Evolutionary conservation across 2,113 vertebrate genomes (phyloP).

Genomic region (Cnemophilus loriae): DNA sequence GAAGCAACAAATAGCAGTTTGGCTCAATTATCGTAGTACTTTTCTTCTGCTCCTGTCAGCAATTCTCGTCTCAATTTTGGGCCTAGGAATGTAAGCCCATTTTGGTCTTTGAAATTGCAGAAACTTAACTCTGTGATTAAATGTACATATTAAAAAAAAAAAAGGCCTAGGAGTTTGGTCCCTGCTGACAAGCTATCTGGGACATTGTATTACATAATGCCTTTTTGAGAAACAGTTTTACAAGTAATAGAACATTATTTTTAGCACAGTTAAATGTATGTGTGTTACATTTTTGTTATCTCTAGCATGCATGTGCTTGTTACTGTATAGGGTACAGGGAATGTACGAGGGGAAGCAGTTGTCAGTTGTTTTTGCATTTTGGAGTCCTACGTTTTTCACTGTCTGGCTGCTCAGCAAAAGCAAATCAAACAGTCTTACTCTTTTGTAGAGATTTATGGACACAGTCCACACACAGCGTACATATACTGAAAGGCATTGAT

Average conservation of each 20-base stretch:
- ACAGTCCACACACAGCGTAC: neutral
- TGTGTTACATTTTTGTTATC: neutral
- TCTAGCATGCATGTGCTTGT: neutral
- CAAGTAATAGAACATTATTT: neutral
- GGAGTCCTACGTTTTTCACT: neutral
- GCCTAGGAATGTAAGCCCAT: neutral
- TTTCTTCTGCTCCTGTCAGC: neutral
- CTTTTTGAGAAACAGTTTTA: neutral
- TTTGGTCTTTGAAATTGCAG: neutral
- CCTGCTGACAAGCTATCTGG: neutral
- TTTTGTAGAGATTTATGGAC: neutral
- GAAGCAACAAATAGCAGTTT: neutral
- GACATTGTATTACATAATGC: neutral
- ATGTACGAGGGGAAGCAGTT: neutral
- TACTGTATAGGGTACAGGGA: neutral
- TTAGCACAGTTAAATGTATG: neutral
- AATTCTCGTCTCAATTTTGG: neutral
- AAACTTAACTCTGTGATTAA: neutral
- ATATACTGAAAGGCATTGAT: neutral
- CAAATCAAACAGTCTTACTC: neutral
- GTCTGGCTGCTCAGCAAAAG: neutral
- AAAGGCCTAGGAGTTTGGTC: neutral
- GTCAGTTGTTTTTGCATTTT: neutral
- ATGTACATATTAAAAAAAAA: neutral
- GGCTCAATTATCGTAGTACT: neutral